phyloP scores from a whole-genome alignment of 2,888 invertebrate species.

The Dione juno region DNA sequence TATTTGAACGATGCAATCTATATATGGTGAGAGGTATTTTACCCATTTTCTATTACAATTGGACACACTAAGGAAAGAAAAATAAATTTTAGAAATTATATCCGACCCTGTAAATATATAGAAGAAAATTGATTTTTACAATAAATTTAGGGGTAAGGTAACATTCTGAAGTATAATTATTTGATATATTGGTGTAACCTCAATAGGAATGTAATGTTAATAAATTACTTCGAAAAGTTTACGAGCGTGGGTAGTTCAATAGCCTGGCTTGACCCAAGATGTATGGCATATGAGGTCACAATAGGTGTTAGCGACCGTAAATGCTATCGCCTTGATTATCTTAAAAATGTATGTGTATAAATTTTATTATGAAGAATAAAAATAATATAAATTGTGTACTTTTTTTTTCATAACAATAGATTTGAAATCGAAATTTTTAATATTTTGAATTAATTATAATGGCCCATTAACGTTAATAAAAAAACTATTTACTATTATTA shows the following conservation, averaged over 20 bases:
- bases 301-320: constrained; percentile 28
- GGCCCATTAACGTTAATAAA: too few species aligned
- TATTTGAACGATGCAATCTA: too few species aligned
- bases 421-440: background rate
- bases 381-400: background rate
- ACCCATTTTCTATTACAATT: too few species aligned
- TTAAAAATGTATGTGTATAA: background rate
- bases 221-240: constrained; percentile 11
- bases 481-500: too few species aligned
- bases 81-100: too few species aligned
- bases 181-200: background rate
- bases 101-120: too few species aligned
- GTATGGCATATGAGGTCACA: constrained; percentile 30
- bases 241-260: constrained; percentile 33
- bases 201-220: constrained; percentile 4
- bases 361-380: background rate
- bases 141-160: background rate
- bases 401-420: background rate
- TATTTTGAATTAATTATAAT: background rate
- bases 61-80: too few species aligned
- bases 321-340: background rate
- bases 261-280: constrained; percentile 23
- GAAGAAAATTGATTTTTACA: too few species aligned
- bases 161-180: background rate
- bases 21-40: background rate